Conservation (phyloP, 2,888 invertebrate species). For the Zhuqinia jingwanae region DNA sequence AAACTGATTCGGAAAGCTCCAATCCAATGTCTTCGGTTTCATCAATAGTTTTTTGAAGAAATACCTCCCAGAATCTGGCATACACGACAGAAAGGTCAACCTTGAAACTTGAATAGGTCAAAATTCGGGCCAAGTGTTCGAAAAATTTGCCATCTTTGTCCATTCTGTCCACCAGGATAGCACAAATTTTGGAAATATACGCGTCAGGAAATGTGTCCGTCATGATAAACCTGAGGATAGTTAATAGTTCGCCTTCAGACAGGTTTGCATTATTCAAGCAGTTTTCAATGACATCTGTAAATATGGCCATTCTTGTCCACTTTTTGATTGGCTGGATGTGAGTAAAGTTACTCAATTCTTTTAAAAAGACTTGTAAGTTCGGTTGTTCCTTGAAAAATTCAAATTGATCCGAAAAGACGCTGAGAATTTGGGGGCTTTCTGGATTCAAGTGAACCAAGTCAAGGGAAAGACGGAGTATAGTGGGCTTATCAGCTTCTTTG, state of each 20-base stretch:
- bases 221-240: conserved; percentile 60
- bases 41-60: conserved; percentile 46
- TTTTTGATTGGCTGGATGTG: conserved; percentile 61
- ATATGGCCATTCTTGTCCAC: conserved; percentile 72
- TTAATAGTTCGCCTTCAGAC: conserved; percentile 45
- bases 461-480: conserved; percentile 59
- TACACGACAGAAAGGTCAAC: conserved; percentile 51
- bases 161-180: conserved; percentile 50
- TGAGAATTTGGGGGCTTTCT: conserved; percentile 59
- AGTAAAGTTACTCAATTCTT: conserved; percentile 53
- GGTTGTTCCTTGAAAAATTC: conserved; percentile 60
- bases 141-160: conserved; percentile 51
- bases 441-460: conserved; percentile 71
- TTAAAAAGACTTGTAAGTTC: conserved; percentile 66
- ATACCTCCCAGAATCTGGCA: conserved; percentile 59
- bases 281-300: conserved; percentile 64
- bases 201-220: conserved; percentile 43
- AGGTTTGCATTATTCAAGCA: conserved; percentile 32
- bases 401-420: conserved; percentile 69
- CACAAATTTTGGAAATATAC: conserved; percentile 34
- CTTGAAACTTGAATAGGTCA: conserved; percentile 56
- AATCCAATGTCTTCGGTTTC: conserved; percentile 29
- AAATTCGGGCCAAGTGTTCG: conserved; percentile 57
- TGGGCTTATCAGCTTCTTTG: conserved; percentile 44
- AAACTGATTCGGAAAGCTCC: conserved; percentile 65